Conservation (phyloP, 2,113 vertebrate species). For the Oreocharis arfaki region DNA sequence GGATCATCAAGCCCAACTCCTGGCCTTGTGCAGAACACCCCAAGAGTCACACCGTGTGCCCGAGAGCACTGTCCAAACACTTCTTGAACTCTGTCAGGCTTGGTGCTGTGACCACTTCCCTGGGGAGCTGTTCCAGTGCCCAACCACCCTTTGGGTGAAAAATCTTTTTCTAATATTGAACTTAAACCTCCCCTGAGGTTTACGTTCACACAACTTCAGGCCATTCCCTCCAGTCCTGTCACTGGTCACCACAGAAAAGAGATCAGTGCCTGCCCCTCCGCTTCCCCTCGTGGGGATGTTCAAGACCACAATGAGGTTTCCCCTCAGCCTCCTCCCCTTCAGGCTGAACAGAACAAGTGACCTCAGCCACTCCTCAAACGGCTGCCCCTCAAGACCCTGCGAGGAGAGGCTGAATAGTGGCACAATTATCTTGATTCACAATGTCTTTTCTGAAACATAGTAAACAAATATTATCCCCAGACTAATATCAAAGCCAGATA, state of each 20-base stretch:
- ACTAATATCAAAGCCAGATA: not conserved
- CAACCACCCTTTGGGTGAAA: not conserved
- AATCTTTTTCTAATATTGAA: not conserved
- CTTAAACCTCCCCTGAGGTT: not conserved
- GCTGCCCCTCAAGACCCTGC: not conserved
- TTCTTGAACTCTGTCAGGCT: not conserved
- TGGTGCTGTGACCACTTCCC: not conserved
- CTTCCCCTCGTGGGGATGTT: not conserved
- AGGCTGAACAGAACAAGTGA: not conserved
- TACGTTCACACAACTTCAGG: not conserved
- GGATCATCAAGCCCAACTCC: not conserved
- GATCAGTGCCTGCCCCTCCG: not conserved
- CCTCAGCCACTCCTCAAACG: not conserved
- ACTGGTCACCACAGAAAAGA: no score
- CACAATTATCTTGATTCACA: not conserved
- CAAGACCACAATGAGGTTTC: not conserved
- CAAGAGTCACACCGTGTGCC: not conserved
- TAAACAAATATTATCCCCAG: not conserved
- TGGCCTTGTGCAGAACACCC: not conserved
- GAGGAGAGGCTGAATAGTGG: not conserved
- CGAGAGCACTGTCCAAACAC: not conserved
- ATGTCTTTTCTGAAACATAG: not conserved
- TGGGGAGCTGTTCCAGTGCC: not conserved
- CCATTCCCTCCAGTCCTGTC: accelerated
- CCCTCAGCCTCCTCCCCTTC: not conserved